Base-by-base conservation (phyloP, 2,888 invertebrate genomes). In the Dascillus cervinus region DNA sequence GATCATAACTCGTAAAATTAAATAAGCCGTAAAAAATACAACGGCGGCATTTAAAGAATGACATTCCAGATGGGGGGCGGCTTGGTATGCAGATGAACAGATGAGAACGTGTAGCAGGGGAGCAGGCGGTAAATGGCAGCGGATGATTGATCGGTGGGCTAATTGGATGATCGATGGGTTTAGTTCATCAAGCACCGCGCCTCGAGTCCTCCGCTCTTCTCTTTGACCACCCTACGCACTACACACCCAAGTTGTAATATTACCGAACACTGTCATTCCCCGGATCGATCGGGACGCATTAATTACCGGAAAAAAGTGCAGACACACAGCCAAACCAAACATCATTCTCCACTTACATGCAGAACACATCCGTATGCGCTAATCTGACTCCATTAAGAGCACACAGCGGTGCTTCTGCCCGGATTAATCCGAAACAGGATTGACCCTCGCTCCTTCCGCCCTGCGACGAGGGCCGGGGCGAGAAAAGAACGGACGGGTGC, bases 151-250 rank as follows among this genome's bases (percentile, higher is more conserved):
- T 81, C 78, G 70, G 60, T 53, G 53, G 52, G 65, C 74, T 81
- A 81, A 82, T 81, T 81, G 80, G 75, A 72, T 80, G 82, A 82
- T 80, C 74, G 80, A 82, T 81, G 77, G 69, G 66, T 49, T 60
- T 60, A 64, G 64, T 65, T 65, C 64, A 39, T 42, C 42, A 39
- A 36, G 42, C 34, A 37, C 31, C 36, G 36, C 30, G 39, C 36
- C 39, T 31, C 36, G 42, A 39, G 38, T 39, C 39, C 32, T 35
- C 29, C 32, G 26, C 32, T 22, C 24, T 34, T 26, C 38, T 17
- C 21, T 22, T 25, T 27, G 24, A 28, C 31, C 38, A 38, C 34
- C 39, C 39, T 15, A 31, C 37, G 30, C 38, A 31, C 17, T 35
- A 32, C 39, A 35, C 34, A 28, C 24, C 25, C 21, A 39, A 38